Conservation (phyloP, 2,888 invertebrate species). For the Sarcophaga subvicina region DNA sequence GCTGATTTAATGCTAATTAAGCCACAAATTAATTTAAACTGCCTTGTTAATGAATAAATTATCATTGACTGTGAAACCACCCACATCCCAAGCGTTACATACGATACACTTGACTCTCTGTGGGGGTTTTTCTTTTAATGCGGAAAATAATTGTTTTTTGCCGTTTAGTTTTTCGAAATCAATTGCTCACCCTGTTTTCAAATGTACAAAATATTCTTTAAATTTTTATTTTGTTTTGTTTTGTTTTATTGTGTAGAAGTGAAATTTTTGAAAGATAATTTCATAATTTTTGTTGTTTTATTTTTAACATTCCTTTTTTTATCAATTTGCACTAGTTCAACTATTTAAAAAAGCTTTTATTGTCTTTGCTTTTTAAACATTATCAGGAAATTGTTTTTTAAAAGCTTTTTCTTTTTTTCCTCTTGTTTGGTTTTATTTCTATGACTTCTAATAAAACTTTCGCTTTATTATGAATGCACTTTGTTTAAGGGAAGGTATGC, state of each 20-base stretch:
- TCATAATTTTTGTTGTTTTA: neutral
- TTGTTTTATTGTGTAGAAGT: neutral
- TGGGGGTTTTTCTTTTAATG: neutral
- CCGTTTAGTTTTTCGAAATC: neutral
- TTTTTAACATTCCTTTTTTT: neutral
- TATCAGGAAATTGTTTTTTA: neutral
- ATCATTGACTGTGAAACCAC: neutral
- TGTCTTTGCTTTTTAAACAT: neutral
- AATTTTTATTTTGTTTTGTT: neutral
- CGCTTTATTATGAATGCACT: neutral
- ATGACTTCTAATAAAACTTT: neutral
- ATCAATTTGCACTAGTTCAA: conserved; percentile 23
- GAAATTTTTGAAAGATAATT: neutral
- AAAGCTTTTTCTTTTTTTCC: neutral
- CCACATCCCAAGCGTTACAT: neutral
- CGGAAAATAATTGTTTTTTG: neutral
- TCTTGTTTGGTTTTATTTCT: neutral
- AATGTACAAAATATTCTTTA: no score
- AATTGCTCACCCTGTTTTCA: neutral
- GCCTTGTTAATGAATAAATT: conserved; percentile 12
- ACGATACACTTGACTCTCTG: neutral
- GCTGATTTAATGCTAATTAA: conserved; percentile 33
- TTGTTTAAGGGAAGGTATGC: conserved; percentile 14
- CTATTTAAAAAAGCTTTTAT: conserved; percentile 19
- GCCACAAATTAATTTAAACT: neutral